Evolutionary conservation across 2,888 invertebrate genomes (phyloP).

Genomic region (Mellilla xanthometata): DNA sequence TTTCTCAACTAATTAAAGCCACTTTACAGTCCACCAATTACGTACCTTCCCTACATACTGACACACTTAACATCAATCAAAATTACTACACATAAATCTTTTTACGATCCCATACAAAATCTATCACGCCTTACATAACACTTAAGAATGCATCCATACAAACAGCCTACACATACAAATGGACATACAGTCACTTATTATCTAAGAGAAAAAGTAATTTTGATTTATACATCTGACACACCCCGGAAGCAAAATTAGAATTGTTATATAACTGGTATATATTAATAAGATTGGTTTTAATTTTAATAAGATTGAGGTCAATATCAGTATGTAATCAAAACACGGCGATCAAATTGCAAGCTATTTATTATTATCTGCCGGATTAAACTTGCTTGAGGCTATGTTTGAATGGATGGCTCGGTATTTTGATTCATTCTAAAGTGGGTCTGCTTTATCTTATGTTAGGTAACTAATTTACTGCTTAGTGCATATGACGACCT

Average conservation of each 20-base stretch:
- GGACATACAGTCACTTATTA: conserved; percentile 10
- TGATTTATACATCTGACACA: no score
- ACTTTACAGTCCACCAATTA: no score
- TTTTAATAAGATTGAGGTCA: conserved; percentile 1
- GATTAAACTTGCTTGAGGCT: background rate
- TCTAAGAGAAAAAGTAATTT: no score
- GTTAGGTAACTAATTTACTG: no score
- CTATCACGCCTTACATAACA: conserved; percentile 8
- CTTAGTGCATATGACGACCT: no score
- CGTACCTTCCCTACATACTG: no score
- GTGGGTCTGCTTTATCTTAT: no score
- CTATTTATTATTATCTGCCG: background rate
- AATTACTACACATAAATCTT: background rate
- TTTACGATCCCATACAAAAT: conserved; percentile 1
- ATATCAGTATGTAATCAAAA: conserved; percentile 8
- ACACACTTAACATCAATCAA: conserved; percentile 4
- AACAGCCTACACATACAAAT: conserved; percentile 3
- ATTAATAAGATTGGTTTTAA: conserved; percentile 1
- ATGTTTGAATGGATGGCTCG: background rate
- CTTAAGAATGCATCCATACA: conserved; percentile 11
- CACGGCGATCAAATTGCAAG: conserved; percentile 3
- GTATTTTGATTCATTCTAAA: no score
- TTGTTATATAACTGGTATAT: conserved; percentile 5
- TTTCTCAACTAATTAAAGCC: no score
- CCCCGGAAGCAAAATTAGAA: conserved; percentile 9